Conservation (phyloP, 2,888 invertebrate species). For the Amblyteles armatorius region DNA sequence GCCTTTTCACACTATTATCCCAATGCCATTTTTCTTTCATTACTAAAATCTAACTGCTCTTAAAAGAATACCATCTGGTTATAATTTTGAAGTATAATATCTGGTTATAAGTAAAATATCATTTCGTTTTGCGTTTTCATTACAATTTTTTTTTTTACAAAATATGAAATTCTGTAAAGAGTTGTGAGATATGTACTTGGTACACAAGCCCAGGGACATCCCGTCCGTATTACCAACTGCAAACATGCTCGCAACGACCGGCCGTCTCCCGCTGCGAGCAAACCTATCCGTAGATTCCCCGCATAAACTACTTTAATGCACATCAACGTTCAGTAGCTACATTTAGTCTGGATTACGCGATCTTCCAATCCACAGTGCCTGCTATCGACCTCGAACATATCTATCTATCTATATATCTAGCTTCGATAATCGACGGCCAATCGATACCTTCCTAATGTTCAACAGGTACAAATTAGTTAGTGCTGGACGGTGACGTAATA, state of each 20-base stretch:
- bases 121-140: too few species aligned
- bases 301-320: neutral
- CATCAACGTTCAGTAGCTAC: neutral
- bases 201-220: neutral
- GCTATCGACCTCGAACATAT: neutral
- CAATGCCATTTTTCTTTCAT: neutral
- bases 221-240: constrained; percentile 8
- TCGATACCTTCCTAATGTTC: constrained; percentile 3
- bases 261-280: neutral
- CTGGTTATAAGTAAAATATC: too few species aligned
- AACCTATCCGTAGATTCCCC: neutral
- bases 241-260: constrained; percentile 6
- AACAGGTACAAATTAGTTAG: neutral
- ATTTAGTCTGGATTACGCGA: constrained; percentile 11
- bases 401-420: neutral
- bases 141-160: too few species aligned
- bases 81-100: too few species aligned
- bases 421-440: constrained; percentile 15
- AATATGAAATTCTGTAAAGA: too few species aligned
- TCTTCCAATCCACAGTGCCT: constrained; percentile 15
- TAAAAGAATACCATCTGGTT: too few species aligned
- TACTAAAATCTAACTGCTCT: too few species aligned
- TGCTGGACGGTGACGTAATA: neutral
- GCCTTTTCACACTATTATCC: constrained; percentile 3
- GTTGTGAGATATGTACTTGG: neutral